Evolutionary conservation across 2,888 invertebrate species (phyloP).

Genomic region (Calameuta filiformis): DNA sequence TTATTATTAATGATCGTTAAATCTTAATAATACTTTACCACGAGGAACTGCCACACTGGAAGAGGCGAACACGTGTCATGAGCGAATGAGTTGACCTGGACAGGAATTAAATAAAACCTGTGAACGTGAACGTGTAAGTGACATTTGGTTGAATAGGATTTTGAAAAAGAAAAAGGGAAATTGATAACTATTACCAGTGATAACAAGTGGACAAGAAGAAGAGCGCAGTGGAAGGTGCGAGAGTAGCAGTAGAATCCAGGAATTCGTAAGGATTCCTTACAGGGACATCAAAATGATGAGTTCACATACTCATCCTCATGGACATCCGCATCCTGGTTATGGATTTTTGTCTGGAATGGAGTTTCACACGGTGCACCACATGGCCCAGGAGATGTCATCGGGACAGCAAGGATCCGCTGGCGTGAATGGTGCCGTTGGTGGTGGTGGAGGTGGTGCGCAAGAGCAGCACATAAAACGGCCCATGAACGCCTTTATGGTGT

Average conservation of each 20-base stretch:
- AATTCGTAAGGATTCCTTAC: too few species aligned
- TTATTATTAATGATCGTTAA: too few species aligned
- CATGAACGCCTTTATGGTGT: conserved; percentile 99
- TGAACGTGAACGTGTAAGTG: too few species aligned
- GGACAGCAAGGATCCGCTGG: conserved; percentile 17
- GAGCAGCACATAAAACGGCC: conserved; percentile 93
- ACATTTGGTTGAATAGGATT: too few species aligned
- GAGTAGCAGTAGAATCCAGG: too few species aligned
- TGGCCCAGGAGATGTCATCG: conserved; percentile 34
- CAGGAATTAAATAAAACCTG: too few species aligned
- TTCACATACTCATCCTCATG: conserved; percentile 26
- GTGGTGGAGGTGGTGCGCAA: conserved; percentile 13
- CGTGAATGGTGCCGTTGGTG: not conserved
- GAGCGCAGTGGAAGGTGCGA: not conserved
- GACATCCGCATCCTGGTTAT: conserved; percentile 43
- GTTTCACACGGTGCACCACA: conserved; percentile 37
- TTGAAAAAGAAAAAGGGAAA: too few species aligned
- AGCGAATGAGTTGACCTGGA: too few species aligned
- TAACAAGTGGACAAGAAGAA: not conserved
- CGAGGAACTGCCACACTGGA: too few species aligned
- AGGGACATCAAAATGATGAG: conserved; percentile 37
- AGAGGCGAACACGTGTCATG: too few species aligned
- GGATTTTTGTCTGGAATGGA: conserved; percentile 48
- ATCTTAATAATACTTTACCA: too few species aligned
- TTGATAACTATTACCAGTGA: too few species aligned